Evolutionary conservation across 1,140 invertebrate species (phyloP), one percentile per base, ranked within the genome.

Genomic region (Megalopta genalis): DNA sequence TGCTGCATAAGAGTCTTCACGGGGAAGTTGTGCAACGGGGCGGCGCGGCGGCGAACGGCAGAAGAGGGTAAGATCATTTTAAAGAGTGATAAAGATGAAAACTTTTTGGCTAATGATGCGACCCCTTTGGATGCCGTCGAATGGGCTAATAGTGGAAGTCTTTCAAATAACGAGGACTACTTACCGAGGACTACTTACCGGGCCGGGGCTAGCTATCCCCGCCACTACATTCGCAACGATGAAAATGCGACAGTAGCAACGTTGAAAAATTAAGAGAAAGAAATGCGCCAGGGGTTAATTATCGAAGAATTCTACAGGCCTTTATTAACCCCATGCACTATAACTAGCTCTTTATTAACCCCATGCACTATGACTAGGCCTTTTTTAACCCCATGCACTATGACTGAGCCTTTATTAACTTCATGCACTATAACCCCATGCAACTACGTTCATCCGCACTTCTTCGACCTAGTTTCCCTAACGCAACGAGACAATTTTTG

Each of bases 41-140:
- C 5, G 6, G 54, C 6, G 16, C 5, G 8, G 21, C 0, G 54
- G 54, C 18, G 54, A 8, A 0, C 49, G 25, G 23, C 16, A 8
- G 6, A 52, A 69, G 59, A 81, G 23, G 27, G 16, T 27, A 52
- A 69, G 59, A 84, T 73, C 82, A 63, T 73, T 59, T 74, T 70
- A 81, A 85, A 84, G 82, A 73, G 78, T 81, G 82, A 85, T 85
- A 81, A 84, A 84, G 77, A 84, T 60, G 72, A 52, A 81, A 81
- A 85, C 62, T 84, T 84, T 69, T 84, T 62, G 62, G 72, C 78
- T 85, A 85, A 85, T 85, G 83, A 84, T 46, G 71, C 63, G 66
- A 84, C 80, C 80, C 73, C 67, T 59, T 74, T 70, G n/a, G 57
- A 76, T 21, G 46, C 63, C 81, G 23, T 14, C 67, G 49, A 67